Evolutionary conservation across 2,888 invertebrate genomes (phyloP).

Genomic region (Monochamus alternatus): DNA sequence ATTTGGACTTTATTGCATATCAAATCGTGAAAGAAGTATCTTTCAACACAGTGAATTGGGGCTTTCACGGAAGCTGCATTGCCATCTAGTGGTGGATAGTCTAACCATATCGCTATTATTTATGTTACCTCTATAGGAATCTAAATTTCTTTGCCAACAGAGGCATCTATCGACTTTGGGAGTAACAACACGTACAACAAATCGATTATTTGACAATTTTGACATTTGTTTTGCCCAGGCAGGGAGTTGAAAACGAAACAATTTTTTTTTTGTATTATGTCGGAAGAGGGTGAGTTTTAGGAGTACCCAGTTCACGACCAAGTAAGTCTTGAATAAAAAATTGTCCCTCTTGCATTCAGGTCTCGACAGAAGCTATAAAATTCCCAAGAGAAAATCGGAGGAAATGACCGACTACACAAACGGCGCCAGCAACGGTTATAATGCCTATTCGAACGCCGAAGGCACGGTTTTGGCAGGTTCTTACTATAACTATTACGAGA

Average conservation of each 20-base stretch:
- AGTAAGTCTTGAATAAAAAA: not conserved
- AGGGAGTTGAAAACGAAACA: not conserved
- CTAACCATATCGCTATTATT: too few species aligned
- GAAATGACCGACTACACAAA: constrained; percentile 33
- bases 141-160: too few species aligned
- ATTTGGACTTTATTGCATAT: too few species aligned
- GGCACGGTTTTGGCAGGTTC: constrained; percentile 55
- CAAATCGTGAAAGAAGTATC: too few species aligned
- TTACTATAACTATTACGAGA: constrained; percentile 56
- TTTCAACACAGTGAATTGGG: too few species aligned
- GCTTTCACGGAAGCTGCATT: too few species aligned
- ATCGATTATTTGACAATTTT: constrained; percentile 3
- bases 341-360: constrained; percentile 48
- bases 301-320: not conserved
- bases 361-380: constrained; percentile 53
- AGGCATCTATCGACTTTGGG: too few species aligned
- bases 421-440: constrained; percentile 1
- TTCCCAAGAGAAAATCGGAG: constrained; percentile 55
- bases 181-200: not conserved
- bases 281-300: constrained; percentile 17
- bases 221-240: not conserved
- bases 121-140: too few species aligned
- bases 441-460: constrained; percentile 32
- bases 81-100: too few species aligned
- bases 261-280: not conserved